A percentile compares a stretch with the other conserved stretches of the same genome.
Conservation (phyloP, 64 coral and sea anemone species). For the Astreopora myriophthalma region DNA sequence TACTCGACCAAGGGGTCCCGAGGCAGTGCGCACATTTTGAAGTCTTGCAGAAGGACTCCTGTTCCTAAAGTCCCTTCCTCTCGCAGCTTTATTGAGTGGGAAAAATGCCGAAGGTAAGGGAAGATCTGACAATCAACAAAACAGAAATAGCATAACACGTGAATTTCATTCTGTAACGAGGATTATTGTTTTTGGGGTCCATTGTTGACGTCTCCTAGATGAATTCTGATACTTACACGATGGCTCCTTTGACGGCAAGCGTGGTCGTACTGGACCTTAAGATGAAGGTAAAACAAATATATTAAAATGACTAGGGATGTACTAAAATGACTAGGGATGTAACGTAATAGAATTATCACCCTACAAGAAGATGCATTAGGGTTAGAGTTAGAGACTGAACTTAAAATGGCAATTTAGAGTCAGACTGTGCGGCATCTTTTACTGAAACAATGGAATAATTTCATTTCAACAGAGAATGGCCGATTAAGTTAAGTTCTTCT, state of each 20-base stretch:
- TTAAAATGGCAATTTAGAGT: too few relatives aligned
- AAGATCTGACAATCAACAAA: conserved; percentile 29
- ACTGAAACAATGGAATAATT: too few relatives aligned
- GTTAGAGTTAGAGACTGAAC: too few relatives aligned
- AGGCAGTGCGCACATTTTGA: conserved; percentile 16
- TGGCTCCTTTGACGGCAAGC: background rate
- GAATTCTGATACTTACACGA: background rate
- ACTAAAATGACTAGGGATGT: too few relatives aligned
- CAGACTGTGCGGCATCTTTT: too few relatives aligned
- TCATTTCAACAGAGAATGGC: too few relatives aligned
- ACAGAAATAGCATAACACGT: background rate
- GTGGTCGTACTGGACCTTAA: conserved; percentile 28
- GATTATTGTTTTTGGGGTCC: background rate
- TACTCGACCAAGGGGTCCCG: conserved; percentile 42
- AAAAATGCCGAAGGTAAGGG: conserved; percentile 43
- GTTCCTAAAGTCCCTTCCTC: conserved; percentile 28
- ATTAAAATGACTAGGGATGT: too few relatives aligned
- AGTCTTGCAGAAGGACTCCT: conserved; percentile 11
- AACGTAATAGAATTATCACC: too few relatives aligned
- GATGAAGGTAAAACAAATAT: background rate
- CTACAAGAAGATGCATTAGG: too few relatives aligned
- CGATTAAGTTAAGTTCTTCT: too few relatives aligned
- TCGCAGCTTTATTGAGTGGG: conserved; percentile 37
- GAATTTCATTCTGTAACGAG: too few relatives aligned
- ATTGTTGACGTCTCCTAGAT: background rate